A percentile compares a stretch with the other conserved stretches of the same genome.
These are phyloP conservation scores for Mus musculus DNA, from an alignment of 2,113 vertebrate genomes.

Conservation along the genomic window DNA sequence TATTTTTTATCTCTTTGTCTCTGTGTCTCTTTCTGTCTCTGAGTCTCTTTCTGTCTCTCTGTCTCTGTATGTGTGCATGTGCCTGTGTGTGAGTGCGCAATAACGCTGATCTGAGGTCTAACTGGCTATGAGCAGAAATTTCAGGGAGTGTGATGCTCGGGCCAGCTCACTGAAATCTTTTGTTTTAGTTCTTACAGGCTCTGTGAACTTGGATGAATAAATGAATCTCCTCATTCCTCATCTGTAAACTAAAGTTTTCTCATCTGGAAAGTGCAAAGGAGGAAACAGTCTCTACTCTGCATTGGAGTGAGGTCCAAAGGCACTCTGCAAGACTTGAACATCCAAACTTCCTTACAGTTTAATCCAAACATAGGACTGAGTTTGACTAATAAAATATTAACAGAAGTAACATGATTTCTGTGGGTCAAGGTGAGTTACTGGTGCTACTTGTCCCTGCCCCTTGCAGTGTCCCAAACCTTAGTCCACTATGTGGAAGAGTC, in stretches of 20 bases:
- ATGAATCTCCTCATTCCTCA: background rate
- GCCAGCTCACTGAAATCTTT: background rate
- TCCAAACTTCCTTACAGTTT: background rate
- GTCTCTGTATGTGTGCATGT: background rate
- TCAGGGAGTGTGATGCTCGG: background rate
- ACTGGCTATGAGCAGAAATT: constrained; percentile 15
- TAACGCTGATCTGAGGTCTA: constrained; percentile 34
- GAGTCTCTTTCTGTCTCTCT: background rate
- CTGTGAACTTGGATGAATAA: constrained; percentile 20
- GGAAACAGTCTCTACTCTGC: background rate
- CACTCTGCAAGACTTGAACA: background rate
- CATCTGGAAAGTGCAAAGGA: background rate
- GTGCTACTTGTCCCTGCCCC: background rate
- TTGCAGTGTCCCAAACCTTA: background rate
- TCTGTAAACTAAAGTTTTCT: background rate
- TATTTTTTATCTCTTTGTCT: background rate
- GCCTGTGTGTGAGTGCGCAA: background rate
- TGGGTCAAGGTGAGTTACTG: background rate
- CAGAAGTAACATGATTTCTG: background rate
- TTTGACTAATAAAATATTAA: background rate
- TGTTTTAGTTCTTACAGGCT: background rate
- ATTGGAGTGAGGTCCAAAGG: background rate
- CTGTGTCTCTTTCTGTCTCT: background rate
- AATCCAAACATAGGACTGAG: background rate
- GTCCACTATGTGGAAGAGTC: background rate